A percentile compares a stretch with the other conserved stretches of the same genome.
Conservation (phyloP, 1,140 invertebrate genomes). For the Drosophila jambulina region DNA sequence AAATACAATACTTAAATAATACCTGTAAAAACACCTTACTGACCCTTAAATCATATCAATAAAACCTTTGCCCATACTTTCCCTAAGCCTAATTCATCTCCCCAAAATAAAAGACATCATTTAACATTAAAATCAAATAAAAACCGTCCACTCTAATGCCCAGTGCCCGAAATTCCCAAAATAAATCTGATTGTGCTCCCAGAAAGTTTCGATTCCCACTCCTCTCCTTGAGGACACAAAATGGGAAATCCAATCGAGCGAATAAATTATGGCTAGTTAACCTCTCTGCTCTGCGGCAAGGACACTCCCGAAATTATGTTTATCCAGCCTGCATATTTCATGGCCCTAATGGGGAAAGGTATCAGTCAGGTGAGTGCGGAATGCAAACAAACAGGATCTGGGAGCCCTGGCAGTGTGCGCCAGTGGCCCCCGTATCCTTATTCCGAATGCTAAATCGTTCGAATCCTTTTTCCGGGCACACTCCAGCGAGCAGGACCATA, state of each 20-base stretch:
- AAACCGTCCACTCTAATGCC: not conserved
- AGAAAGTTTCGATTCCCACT: not conserved
- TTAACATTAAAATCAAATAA: not conserved
- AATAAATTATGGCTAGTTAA: conserved; percentile 75
- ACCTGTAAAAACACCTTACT: not conserved
- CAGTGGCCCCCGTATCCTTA: conserved; percentile 36
- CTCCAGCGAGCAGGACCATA: conserved; percentile 57
- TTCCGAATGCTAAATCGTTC: conserved; percentile 80
- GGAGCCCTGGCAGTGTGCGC: not conserved
- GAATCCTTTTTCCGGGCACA: conserved; percentile 79
- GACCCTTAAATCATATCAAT: no score
- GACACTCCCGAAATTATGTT: conserved; percentile 71
- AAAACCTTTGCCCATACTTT: not conserved
- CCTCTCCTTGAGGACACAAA: conserved; percentile 9
- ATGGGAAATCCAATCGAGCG: conserved; percentile 70
- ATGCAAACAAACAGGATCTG: conserved; percentile 42
- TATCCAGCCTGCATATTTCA: conserved; percentile 81
- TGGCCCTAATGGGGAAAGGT: conserved; percentile 68
- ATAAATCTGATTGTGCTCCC: not conserved
- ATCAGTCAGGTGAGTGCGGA: conserved; percentile 54
- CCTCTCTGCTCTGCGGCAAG: conserved; percentile 19
- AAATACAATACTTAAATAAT: not conserved
- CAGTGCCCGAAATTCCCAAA: not conserved
- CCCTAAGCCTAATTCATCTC: not conserved
- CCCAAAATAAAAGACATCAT: no score